Conservation (phyloP, 2,113 vertebrate species). For the Phasianus colchicus region DNA sequence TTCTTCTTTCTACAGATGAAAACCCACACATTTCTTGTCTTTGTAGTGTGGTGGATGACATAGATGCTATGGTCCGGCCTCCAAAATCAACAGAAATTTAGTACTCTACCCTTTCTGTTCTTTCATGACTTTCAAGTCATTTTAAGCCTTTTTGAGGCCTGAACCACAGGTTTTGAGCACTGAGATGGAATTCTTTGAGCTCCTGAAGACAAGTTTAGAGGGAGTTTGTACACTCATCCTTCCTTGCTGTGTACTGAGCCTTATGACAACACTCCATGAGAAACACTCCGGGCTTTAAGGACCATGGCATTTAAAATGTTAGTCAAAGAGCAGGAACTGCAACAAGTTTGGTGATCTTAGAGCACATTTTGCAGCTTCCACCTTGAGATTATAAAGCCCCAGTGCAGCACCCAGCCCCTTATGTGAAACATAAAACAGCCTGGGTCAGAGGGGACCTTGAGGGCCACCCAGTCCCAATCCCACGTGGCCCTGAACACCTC, state of each 20-base stretch:
- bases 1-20: background rate
- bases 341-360: background rate
- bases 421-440: background rate
- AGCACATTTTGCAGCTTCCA: background rate
- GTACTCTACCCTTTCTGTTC: background rate
- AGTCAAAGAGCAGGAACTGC: background rate
- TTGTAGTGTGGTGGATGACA: background rate
- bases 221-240: background rate
- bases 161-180: background rate
- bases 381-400: rapidly evolving
- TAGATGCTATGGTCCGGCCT: background rate
- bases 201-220: background rate
- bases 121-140: background rate
- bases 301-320: background rate
- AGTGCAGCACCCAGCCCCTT: background rate
- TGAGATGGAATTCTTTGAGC: background rate
- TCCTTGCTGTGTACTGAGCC: background rate
- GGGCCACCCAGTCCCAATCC: background rate
- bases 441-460: background rate
- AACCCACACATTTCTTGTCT: background rate
- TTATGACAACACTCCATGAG: background rate
- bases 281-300: background rate
- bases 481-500: background rate
- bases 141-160: background rate
- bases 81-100: background rate